Conservation (phyloP, 2,113 vertebrate species). For the Paedocypris sp. region DNA sequence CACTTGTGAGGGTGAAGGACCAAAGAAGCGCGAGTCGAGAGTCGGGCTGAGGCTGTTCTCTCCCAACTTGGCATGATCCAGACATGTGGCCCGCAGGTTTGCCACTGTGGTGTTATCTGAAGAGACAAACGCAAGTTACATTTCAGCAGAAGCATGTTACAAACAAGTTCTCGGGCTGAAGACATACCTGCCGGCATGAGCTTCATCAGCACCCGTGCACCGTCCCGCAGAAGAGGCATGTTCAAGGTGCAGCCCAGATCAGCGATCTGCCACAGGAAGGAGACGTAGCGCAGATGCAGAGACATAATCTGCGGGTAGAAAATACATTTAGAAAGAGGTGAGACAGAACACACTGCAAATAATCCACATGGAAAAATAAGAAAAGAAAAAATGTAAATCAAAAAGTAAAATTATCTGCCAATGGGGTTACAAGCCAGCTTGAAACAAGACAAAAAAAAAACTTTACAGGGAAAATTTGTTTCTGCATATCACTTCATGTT, state of each 20-base stretch:
- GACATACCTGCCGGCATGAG: conserved; percentile 93
- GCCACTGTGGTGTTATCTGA: conserved; percentile 93
- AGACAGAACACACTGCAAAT: too few species aligned
- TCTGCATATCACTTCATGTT: too few species aligned
- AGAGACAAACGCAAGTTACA: conserved; percentile 18
- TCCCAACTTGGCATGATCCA: conserved; percentile 96
- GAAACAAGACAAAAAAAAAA: too few species aligned
- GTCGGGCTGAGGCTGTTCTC: conserved; percentile 94
- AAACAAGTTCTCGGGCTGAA: not conserved
- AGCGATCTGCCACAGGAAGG: conserved; percentile 98
- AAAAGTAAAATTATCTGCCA: too few species aligned
- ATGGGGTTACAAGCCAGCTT: too few species aligned
- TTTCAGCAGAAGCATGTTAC: not conserved
- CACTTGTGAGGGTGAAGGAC: conserved; percentile 94
- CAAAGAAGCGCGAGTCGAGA: conserved; percentile 91
- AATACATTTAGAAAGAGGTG: too few species aligned
- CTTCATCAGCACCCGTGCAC: conserved; percentile 94
- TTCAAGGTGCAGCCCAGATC: conserved; percentile 91
- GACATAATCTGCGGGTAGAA: conserved; percentile 82
- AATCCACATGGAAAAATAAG: too few species aligned
- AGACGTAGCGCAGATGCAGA: conserved; percentile 91
- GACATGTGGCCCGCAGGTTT: conserved; percentile 87
- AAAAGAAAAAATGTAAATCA: too few species aligned
- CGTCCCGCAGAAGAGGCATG: conserved; percentile 91
- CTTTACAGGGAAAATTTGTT: too few species aligned